Base-by-base conservation (phyloP, 2,113 vertebrate species). In the Anarrhichthys ocellatus region DNA sequence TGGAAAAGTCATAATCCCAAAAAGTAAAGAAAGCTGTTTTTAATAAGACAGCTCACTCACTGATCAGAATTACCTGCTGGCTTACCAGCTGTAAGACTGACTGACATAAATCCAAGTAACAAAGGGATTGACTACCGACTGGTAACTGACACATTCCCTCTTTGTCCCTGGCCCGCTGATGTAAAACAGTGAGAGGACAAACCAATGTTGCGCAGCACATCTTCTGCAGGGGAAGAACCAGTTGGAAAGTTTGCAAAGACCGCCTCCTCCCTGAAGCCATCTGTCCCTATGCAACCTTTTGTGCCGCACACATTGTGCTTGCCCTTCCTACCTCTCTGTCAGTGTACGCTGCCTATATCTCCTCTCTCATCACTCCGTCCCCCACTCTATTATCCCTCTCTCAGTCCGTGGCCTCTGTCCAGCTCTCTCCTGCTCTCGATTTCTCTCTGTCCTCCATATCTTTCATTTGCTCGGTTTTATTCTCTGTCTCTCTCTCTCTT, bases 231-330 rank as follows among this genome's bases (percentile, higher is more conserved):
- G 62, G 13, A 20, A 59, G 65, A 67, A 34, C 0, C 56, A 50
- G 38, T 74, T 74, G 50, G 76, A 84, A 68, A 77, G 79, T 80
- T 84, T 66, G 54, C 62, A 66, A 36, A 77, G 73, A 24, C 74
- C 64, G 62, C 72, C 36, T 81, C 62, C 70, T 73, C 76, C 66
- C 77, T 14, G 56, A 72, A 82, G 76, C 81, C 77, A 44, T 76
- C 82, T 85, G 85, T 87, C 68, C 71, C 59, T 7, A 18, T 2
- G 0, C 74, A 81, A 79, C 74, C 82, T 63, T 81, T 76, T 75
- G 70, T 81, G 38, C 65, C 59, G 27, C 66, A 42, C 73, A 20
- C 62, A 58, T 27, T 82, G 58, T 75, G 73, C 66, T 18, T 75
- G 38, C 48, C 82, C 80, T 80, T 29, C 63, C 81, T 70, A 52